These are phyloP conservation scores for Spatula versicolor DNA, from an alignment of 2,797 vertebrate genomes.

Conservation along the genomic window DNA sequence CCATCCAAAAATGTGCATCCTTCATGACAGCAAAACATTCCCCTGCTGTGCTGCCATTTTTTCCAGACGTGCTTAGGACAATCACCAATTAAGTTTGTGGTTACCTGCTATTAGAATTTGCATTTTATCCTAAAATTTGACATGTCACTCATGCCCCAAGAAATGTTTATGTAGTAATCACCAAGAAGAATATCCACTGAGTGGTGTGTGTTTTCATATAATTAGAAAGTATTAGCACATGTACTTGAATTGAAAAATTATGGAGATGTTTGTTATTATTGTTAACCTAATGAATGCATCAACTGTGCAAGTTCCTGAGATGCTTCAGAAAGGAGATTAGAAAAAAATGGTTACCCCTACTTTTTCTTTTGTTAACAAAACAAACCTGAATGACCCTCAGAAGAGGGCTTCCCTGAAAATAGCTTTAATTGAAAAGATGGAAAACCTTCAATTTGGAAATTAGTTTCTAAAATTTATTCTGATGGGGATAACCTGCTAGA, in stretches of 20 bases:
- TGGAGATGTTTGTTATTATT: background rate
- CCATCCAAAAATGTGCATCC: background rate
- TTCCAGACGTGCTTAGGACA: background rate
- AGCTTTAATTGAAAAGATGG: background rate
- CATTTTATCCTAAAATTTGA: slow-evolving; percentile 9
- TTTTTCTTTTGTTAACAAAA: background rate
- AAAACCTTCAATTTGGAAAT: background rate
- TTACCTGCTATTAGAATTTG: background rate
- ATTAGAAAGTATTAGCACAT: background rate
- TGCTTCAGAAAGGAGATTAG: background rate
- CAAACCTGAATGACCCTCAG: background rate
- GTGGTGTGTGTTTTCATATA: background rate
- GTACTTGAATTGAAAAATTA: background rate
- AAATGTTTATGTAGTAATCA: background rate
- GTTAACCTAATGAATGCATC: background rate
- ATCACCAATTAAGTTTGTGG: background rate
- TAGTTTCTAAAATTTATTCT: background rate
- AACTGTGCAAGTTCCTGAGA: background rate
- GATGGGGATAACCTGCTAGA: background rate
- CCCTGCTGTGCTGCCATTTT: background rate
- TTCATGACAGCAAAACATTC: background rate
- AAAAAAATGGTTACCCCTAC: background rate
- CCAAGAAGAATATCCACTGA: background rate
- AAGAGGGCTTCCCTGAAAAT: background rate
- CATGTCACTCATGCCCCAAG: background rate